Percentiles rank a stretch among this genome's conserved stretches.
Evolutionary conservation across 2,113 vertebrate species (phyloP).

Genomic region (Nothocercus nigrocapillus): DNA sequence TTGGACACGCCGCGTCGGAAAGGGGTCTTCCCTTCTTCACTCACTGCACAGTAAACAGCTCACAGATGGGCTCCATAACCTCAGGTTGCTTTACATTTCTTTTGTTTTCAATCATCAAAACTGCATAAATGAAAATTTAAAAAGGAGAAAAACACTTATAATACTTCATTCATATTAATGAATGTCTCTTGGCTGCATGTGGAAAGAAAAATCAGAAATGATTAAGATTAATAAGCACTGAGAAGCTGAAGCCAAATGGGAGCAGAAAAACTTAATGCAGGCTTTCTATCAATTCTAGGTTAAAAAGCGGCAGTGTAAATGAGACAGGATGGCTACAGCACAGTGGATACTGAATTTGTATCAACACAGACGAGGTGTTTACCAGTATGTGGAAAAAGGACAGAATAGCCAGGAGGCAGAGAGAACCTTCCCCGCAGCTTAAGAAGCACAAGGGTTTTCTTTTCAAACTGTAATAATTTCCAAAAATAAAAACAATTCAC

Average conservation of each 20-base stretch:
- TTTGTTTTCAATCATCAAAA: slow-evolving; percentile 10
- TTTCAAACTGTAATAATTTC: not conserved
- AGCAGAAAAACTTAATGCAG: slow-evolving; percentile 1
- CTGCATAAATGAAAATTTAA: not conserved
- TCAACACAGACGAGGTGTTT: not conserved
- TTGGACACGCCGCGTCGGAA: not conserved
- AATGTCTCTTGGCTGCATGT: not conserved
- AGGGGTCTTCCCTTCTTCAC: not conserved
- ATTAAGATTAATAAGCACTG: slow-evolving; percentile 20
- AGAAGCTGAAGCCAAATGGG: slow-evolving; percentile 32
- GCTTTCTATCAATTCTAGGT: not conserved
- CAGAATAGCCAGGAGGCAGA: not conserved
- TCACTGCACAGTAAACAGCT: not conserved
- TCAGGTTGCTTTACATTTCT: not conserved
- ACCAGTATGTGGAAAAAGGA: not conserved
- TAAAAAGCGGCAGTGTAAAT: not conserved
- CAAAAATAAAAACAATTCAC: not conserved
- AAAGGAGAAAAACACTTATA: not conserved
- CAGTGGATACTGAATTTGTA: not conserved
- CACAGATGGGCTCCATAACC: not conserved
- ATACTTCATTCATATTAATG: slow-evolving; percentile 27
- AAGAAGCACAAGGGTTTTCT: not conserved
- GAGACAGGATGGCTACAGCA: not conserved
- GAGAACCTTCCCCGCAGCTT: not conserved
- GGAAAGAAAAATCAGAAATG: not conserved